phyloP scores from a whole-genome alignment of 2,113 vertebrate genomes.

The Cairina moschata region DNA sequence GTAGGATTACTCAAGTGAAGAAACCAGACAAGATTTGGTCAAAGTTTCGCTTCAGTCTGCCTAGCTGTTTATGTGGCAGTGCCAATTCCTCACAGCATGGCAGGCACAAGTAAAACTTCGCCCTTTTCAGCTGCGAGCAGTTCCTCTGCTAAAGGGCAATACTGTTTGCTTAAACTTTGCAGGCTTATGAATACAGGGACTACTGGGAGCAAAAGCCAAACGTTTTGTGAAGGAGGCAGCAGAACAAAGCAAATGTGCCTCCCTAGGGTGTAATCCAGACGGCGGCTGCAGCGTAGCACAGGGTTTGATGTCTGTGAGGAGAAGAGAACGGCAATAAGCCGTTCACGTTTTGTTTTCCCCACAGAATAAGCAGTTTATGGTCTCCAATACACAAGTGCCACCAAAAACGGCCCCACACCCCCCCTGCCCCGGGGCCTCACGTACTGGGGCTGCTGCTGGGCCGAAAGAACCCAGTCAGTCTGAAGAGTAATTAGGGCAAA shows the following conservation, averaged over 20 bases:
- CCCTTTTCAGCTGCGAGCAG: background rate
- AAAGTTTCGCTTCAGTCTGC: background rate
- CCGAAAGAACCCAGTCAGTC: slow-evolving; percentile 7
- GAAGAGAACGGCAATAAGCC: background rate
- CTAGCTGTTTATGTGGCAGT: background rate
- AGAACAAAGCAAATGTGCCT: background rate
- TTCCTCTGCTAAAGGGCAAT: background rate
- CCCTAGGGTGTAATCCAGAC: accelerated
- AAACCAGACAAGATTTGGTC: background rate
- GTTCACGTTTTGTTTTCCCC: accelerated
- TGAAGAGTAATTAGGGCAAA: slow-evolving; percentile 29
- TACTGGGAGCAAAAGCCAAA: background rate
- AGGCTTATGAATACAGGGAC: background rate
- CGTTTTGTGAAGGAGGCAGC: background rate
- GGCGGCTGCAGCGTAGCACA: background rate
- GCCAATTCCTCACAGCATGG: background rate
- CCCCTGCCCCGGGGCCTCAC: no score
- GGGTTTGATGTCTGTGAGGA: background rate
- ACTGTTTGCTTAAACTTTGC: background rate
- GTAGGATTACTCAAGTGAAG: background rate
- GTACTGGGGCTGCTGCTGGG: no score
- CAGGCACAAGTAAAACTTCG: background rate
- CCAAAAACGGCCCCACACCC: background rate
- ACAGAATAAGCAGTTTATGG: background rate
- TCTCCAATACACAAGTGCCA: background rate